A percentile compares a stretch with the other conserved stretches of the same genome.
These are phyloP conservation scores for Dicaeum eximium DNA, from an alignment of 2,113 vertebrate genomes.

Conservation along the genomic window DNA sequence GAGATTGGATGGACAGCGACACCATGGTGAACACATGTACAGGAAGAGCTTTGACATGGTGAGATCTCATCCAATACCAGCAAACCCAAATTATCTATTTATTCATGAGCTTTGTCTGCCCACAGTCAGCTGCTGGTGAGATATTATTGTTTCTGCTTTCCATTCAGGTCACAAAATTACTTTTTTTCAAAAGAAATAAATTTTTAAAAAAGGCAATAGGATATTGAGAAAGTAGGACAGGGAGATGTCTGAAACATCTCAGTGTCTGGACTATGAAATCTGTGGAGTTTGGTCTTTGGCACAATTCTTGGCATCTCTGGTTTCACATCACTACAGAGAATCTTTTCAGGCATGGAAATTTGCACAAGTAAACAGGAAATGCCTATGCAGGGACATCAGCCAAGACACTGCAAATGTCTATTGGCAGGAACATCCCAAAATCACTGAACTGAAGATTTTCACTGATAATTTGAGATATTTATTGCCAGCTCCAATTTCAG, in stretches of 20 bases:
- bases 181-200: neutral
- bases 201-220: neutral
- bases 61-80: neutral
- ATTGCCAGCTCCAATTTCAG: neutral
- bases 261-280: neutral
- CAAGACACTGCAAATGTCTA: neutral
- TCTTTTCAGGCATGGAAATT: neutral
- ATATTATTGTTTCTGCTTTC: neutral
- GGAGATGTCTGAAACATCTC: neutral
- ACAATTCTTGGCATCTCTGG: neutral
- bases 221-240: neutral
- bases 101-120: neutral
- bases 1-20: neutral
- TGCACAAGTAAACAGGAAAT: neutral
- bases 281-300: neutral
- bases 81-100: neutral
- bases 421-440: neutral
- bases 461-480: neutral
- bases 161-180: neutral
- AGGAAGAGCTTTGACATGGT: neutral
- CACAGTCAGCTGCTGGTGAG: neutral
- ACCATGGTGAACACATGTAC: fast-evolving
- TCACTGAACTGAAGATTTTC: neutral
- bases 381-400: neutral
- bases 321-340: neutral